Evolutionary conservation across 2,888 invertebrate genomes (phyloP).

Genomic region (Ecdyonurus torrentis): DNA sequence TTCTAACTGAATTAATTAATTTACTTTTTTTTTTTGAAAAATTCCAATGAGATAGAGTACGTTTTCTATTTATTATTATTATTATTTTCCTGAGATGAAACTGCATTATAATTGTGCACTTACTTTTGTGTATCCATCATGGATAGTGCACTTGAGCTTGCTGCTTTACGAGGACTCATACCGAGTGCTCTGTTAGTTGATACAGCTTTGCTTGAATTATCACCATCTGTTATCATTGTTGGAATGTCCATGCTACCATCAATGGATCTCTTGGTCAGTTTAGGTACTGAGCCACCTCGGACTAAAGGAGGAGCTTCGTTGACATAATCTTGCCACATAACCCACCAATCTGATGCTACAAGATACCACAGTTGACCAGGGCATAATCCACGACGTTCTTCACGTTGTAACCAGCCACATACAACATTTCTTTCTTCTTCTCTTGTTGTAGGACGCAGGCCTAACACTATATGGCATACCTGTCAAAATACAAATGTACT

Average conservation of each 20-base stretch:
- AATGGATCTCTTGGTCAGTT: neutral
- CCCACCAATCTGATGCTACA: slow-evolving; percentile 76
- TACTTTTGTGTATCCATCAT: neutral
- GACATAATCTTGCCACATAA: slow-evolving; percentile 50
- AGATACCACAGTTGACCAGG: slow-evolving; percentile 85
- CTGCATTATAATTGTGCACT: too few species aligned
- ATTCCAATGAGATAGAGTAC: too few species aligned
- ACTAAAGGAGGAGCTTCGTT: neutral
- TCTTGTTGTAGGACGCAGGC: slow-evolving; percentile 59
- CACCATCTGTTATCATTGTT: neutral
- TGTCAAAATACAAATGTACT: too few species aligned
- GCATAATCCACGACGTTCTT: slow-evolving; percentile 52
- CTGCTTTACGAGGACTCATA: neutral
- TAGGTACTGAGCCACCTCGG: neutral
- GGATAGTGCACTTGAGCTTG: neutral
- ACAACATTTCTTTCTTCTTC: slow-evolving; percentile 73
- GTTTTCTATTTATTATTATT: too few species aligned
- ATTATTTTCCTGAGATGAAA: too few species aligned
- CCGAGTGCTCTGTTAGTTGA: too few species aligned
- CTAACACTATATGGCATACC: slow-evolving; percentile 76
- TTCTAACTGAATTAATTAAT: too few species aligned
- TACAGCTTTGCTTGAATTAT: neutral
- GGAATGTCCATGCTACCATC: neutral
- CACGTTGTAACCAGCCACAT: slow-evolving; percentile 65
- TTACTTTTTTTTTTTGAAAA: too few species aligned